A percentile compares a stretch with the other conserved stretches of the same genome.
phyloP scores from a whole-genome alignment of 2,888 invertebrate genomes.

The Proisotoma minuta region DNA sequence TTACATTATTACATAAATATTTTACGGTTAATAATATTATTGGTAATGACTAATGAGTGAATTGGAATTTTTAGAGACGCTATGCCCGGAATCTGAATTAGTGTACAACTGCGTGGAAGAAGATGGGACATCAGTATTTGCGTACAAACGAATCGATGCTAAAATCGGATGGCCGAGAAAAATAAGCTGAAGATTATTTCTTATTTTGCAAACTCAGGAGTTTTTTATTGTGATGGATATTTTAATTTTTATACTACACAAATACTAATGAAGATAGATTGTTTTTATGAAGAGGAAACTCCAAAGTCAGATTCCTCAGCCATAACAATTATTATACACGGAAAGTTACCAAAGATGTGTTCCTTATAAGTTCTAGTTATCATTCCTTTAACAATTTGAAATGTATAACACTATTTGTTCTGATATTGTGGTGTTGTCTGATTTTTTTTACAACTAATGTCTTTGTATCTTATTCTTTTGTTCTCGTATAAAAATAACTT shows the following conservation, averaged over 20 bases:
- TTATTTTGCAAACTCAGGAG: not conserved
- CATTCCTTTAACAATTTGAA: no score
- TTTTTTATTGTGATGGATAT: no score
- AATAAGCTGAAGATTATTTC: constrained; percentile 34
- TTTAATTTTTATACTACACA: no score
- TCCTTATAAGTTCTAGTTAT: no score
- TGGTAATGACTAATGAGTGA: constrained; percentile 23
- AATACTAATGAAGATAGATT: no score
- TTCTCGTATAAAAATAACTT: not conserved
- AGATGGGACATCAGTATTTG: constrained; percentile 58
- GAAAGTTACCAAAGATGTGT: no score
- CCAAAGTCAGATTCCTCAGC: no score
- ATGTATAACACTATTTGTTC: no score
- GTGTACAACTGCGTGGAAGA: constrained; percentile 49
- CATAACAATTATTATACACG: no score
- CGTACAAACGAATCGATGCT: constrained; percentile 90
- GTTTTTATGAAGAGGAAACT: no score
- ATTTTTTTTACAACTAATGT: not conserved
- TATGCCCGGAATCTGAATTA: constrained; percentile 74
- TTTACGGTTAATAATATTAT: not conserved
- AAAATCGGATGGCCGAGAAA: constrained; percentile 87
- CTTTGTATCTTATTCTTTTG: not conserved
- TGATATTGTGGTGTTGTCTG: not conserved
- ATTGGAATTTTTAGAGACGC: constrained; percentile 66
- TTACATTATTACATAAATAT: not conserved